A percentile compares a stretch with the other conserved stretches of the same genome.
phyloP scores from a whole-genome alignment of 2,113 vertebrate species.

The Stegostoma tigrinum region DNA sequence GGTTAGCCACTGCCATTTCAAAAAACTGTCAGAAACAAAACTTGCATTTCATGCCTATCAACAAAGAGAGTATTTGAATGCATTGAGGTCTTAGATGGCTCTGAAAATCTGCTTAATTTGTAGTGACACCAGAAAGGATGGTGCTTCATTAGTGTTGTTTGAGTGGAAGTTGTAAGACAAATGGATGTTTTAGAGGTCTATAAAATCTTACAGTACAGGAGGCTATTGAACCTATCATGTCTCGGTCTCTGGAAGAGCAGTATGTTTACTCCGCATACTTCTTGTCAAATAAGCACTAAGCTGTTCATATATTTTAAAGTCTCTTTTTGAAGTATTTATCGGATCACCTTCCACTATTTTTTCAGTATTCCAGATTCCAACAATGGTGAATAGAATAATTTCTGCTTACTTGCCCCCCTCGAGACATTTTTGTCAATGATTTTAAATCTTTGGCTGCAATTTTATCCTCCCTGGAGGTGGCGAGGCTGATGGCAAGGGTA shows the following conservation, averaged over 20 bases:
- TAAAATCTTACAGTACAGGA: not conserved
- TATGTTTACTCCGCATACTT: not conserved
- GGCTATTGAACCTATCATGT: not conserved
- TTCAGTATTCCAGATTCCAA: not conserved
- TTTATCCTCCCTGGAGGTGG: too few relatives aligned
- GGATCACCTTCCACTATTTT: not conserved
- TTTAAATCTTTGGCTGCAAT: not conserved
- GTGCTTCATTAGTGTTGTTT: not conserved
- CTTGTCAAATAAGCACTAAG: not conserved
- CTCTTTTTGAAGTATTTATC: too few relatives aligned
- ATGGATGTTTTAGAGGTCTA: not conserved
- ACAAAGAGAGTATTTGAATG: not conserved
- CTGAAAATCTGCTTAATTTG: not conserved
- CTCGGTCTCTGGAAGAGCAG: not conserved
- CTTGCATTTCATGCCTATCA: not conserved
- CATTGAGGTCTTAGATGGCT: not conserved
- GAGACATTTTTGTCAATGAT: not conserved
- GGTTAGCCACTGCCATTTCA: not conserved
- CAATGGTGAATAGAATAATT: not conserved
- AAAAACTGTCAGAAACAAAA: not conserved
- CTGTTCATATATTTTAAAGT: not conserved
- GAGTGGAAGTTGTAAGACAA: not conserved
- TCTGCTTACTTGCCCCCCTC: not conserved
- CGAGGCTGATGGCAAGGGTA: too few relatives aligned
- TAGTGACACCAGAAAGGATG: not conserved